A percentile compares a stretch with the other conserved stretches of the same genome.
phyloP scores from a whole-genome alignment of 2,797 vertebrate genomes.

The Oryzias sinensis region DNA sequence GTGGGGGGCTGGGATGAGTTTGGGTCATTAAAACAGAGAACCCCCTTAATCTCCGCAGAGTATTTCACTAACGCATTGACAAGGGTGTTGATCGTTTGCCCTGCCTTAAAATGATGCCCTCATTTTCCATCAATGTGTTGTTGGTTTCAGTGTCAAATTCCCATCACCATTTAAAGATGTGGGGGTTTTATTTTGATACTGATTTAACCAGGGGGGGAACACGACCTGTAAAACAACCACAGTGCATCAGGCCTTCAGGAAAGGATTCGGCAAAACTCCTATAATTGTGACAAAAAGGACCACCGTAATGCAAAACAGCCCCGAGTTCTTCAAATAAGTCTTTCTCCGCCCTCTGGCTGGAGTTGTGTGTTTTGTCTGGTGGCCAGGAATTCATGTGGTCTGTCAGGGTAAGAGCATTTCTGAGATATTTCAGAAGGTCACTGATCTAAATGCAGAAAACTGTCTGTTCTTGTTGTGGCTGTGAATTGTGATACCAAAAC shows the following conservation, averaged over 20 bases:
- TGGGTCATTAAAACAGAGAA: slow-evolving; percentile 46
- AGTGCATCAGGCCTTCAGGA: too few species aligned
- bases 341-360: slow-evolving; percentile 44
- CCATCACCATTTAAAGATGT: slow-evolving; percentile 55
- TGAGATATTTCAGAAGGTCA: slow-evolving; percentile 46
- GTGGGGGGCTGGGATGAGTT: slow-evolving; percentile 26
- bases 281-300: slow-evolving; percentile 35
- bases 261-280: slow-evolving; percentile 29
- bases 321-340: slow-evolving; percentile 32
- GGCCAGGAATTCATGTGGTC: slow-evolving; percentile 67
- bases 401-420: slow-evolving; percentile 53
- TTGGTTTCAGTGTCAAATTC: slow-evolving; percentile 44
- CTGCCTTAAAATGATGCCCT: slow-evolving; percentile 62
- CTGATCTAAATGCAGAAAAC: slow-evolving; percentile 26
- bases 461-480: slow-evolving; percentile 34
- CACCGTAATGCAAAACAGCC: slow-evolving; percentile 39
- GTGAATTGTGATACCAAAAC: slow-evolving; percentile 43
- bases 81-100: slow-evolving; percentile 57
- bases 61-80: slow-evolving; percentile 46
- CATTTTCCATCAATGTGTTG: slow-evolving; percentile 56
- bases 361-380: slow-evolving; percentile 58
- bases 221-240: not conserved
- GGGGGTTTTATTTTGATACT: slow-evolving; percentile 37
- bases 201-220: slow-evolving; percentile 49
- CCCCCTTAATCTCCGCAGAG: slow-evolving; percentile 39